Evolutionary conservation across 1,140 invertebrate genomes (phyloP).

Genomic region (Nymphalis io): DNA sequence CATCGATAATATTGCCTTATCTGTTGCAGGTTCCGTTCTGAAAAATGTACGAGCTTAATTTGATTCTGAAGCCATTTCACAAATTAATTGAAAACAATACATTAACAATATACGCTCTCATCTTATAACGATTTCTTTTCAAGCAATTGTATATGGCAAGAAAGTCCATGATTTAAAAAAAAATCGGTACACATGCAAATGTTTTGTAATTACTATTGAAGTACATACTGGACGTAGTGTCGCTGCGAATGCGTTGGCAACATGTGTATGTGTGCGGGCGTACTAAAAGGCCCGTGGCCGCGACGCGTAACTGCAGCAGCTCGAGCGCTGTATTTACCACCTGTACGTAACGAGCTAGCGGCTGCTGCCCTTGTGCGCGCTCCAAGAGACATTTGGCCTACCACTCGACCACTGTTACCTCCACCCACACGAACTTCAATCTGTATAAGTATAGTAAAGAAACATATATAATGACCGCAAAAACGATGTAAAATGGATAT

Average conservation of each 20-base stretch:
- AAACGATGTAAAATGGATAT: background rate
- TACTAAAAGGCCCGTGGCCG: slow-evolving; percentile 70
- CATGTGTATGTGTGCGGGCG: slow-evolving; percentile 70
- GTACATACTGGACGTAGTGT: slow-evolving; percentile 73
- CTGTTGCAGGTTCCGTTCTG: slow-evolving; percentile 74
- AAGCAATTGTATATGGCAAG: no score
- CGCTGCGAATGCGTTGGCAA: slow-evolving; percentile 70
- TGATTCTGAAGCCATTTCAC: background rate
- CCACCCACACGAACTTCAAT: slow-evolving; percentile 60
- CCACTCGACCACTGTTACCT: slow-evolving; percentile 77
- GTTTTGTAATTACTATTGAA: background rate
- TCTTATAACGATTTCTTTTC: no score
- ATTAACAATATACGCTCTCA: background rate
- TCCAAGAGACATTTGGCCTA: slow-evolving; percentile 74
- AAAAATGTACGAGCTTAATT: slow-evolving; percentile 35
- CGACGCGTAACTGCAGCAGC: slow-evolving; percentile 69
- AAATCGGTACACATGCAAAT: no score
- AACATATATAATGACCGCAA: background rate
- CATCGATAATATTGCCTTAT: slow-evolving; percentile 73
- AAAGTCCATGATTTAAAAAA: no score
- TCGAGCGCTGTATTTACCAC: slow-evolving; percentile 67
- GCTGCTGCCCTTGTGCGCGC: slow-evolving; percentile 65
- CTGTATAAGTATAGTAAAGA: background rate
- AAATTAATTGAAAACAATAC: background rate
- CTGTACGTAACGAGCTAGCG: slow-evolving; percentile 64